phyloP scores from a whole-genome alignment of 2,113 vertebrate species.

The Calyptommatus sinebrachiatus region DNA sequence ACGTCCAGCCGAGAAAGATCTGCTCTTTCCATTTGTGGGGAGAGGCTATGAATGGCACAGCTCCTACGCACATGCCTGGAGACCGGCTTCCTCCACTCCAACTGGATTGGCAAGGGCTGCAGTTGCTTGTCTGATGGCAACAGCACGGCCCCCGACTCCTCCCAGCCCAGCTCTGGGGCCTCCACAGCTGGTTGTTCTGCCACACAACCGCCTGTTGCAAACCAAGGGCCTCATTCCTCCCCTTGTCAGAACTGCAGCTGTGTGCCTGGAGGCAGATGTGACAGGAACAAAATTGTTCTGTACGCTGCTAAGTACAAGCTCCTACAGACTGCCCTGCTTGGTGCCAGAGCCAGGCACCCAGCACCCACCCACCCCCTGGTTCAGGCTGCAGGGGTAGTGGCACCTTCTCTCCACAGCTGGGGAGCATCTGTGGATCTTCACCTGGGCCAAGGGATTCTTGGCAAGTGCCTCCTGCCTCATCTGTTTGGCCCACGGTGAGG shows the following conservation, averaged over 20 bases:
- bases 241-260: background rate
- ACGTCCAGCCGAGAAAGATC: too few relatives aligned
- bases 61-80: too few relatives aligned
- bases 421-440: too few relatives aligned
- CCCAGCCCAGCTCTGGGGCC: too few relatives aligned
- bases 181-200: too few relatives aligned
- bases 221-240: background rate
- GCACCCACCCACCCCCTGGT: rapidly evolving
- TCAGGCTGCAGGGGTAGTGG: too few relatives aligned
- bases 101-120: background rate
- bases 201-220: background rate
- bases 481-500: background rate
- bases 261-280: background rate
- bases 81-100: background rate
- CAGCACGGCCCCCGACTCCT: too few relatives aligned
- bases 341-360: background rate
- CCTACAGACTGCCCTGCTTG: background rate
- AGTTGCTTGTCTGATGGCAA: too few relatives aligned
- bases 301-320: background rate
- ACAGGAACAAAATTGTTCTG: background rate
- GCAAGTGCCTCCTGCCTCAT: rapidly evolving
- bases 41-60: too few relatives aligned
- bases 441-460: rapidly evolving
- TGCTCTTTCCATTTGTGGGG: too few relatives aligned
- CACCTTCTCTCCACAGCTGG: background rate